A percentile compares a stretch with the other conserved stretches of the same genome.
Evolutionary conservation across 1,140 invertebrate species (phyloP).

Genomic region (Trissolcus basalis): DNA sequence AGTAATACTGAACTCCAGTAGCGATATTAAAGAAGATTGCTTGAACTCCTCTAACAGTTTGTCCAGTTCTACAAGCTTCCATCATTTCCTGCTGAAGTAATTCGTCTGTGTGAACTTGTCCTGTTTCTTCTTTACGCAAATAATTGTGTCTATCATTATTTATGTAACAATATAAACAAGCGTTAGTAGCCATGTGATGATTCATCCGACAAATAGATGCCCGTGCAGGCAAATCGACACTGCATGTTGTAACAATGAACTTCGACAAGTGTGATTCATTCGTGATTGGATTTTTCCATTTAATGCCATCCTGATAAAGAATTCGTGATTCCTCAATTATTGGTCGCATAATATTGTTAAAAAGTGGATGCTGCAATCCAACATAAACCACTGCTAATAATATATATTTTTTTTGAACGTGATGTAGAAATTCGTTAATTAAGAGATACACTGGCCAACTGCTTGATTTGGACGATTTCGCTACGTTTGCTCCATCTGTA

Average conservation of each 20-base stretch:
- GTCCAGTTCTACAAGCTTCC: no score
- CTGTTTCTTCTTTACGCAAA: not conserved
- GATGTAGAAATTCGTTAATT: constrained; percentile 30
- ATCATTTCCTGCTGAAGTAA: no score
- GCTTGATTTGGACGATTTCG: constrained; percentile 11
- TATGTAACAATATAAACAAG: no score
- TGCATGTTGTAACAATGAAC: constrained; percentile 11
- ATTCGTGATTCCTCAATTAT: constrained; percentile 3
- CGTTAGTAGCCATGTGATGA: not conserved
- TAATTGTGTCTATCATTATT: not conserved
- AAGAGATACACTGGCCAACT: constrained; percentile 30
- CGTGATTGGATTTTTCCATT: constrained; percentile 7
- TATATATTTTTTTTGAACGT: constrained; percentile 23
- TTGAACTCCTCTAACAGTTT: constrained; percentile 14
- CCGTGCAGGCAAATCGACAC: constrained; percentile 6
- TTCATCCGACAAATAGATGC: not conserved
- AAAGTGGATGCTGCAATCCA: constrained; percentile 12
- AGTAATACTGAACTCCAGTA: constrained; percentile 11
- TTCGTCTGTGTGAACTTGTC: not conserved
- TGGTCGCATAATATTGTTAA: constrained; percentile 15
- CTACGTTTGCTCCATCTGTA: constrained; percentile 23
- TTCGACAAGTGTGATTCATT: constrained; percentile 12
- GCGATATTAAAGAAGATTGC: constrained; percentile 3
- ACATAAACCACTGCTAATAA: constrained; percentile 29
- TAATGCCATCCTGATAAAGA: constrained; percentile 15